Percentiles rank a stretch among this genome's conserved stretches.
These are phyloP conservation scores for Lethrus apterus DNA, from an alignment of 1,140 invertebrate genomes.

Conservation along the genomic window DNA sequence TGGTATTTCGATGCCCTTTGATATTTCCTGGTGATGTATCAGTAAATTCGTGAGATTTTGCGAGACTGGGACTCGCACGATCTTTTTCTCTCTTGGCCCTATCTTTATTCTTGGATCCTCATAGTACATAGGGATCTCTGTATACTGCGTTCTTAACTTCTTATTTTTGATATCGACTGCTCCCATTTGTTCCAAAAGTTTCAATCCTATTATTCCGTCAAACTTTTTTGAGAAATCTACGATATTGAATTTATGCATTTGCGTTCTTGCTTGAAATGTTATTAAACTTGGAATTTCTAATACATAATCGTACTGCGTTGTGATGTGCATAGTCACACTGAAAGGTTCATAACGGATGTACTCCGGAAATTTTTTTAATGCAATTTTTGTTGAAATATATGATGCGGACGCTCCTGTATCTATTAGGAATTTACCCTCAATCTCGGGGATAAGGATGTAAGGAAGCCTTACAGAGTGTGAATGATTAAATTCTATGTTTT, in stretches of 20 bases:
- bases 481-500: too few relatives aligned
- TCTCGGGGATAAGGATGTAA: too few relatives aligned
- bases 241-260: constrained; percentile 7
- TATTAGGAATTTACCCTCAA: too few relatives aligned
- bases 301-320: constrained; percentile 5
- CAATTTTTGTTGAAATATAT: constrained; percentile 6
- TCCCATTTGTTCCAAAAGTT: constrained; percentile 8
- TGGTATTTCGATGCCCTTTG: too few relatives aligned
- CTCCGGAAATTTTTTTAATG: background rate
- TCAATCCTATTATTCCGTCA: constrained; percentile 3
- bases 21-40: too few relatives aligned
- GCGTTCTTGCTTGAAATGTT: background rate
- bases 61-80: background rate
- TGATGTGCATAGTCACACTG: constrained; percentile 2
- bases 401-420: too few relatives aligned
- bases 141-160: background rate
- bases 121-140: background rate
- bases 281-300: constrained; percentile 3
- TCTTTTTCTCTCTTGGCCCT: background rate
- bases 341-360: constrained; percentile 7
- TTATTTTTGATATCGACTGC: background rate
- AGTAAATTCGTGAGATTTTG: too few relatives aligned
- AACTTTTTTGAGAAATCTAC: constrained; percentile 8
- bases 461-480: too few relatives aligned
- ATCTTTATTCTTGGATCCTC: constrained; percentile 1